A percentile compares a stretch with the other conserved stretches of the same genome.
phyloP scores from a whole-genome alignment of 2,113 vertebrate species.

The Mustelus asterias region DNA sequence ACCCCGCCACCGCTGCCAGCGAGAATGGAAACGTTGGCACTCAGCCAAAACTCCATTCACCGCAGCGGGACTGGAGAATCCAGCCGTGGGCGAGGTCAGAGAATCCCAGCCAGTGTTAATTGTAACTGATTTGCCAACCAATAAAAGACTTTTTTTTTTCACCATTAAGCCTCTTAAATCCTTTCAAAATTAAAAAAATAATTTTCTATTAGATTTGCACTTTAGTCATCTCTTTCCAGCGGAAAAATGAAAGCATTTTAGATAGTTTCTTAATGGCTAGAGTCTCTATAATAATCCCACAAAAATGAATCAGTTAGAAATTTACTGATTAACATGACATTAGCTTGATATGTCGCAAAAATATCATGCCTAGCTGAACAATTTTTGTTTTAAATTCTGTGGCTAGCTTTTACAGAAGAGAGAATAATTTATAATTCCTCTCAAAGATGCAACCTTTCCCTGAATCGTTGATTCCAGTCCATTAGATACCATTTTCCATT shows the following conservation, averaged over 20 bases:
- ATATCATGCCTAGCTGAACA: background rate
- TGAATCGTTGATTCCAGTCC: background rate
- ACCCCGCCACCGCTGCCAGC: too few species aligned
- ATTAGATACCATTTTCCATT: background rate
- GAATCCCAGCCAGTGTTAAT: background rate
- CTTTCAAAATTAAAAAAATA: background rate
- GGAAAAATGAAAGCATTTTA: background rate
- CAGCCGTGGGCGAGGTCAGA: too few species aligned
- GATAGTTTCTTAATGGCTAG: background rate
- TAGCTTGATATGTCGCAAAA: background rate
- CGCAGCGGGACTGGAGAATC: too few species aligned
- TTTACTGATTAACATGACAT: background rate
- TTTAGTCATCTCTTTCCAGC: background rate
- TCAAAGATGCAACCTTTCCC: background rate
- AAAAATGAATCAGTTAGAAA: background rate
- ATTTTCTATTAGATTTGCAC: background rate
- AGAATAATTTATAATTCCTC: background rate
- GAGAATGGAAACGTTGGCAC: too few species aligned
- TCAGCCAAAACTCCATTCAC: too few species aligned
- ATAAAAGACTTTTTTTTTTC: background rate
- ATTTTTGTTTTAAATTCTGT: background rate
- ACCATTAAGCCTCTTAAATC: background rate
- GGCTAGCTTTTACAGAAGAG: background rate
- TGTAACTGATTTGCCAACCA: background rate
- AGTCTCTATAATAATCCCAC: background rate